Evolutionary conservation across 37 sponge, comb jelly and placozoan genomes (phyloP).

Genomic region (Amphimedon queenslandica): DNA sequence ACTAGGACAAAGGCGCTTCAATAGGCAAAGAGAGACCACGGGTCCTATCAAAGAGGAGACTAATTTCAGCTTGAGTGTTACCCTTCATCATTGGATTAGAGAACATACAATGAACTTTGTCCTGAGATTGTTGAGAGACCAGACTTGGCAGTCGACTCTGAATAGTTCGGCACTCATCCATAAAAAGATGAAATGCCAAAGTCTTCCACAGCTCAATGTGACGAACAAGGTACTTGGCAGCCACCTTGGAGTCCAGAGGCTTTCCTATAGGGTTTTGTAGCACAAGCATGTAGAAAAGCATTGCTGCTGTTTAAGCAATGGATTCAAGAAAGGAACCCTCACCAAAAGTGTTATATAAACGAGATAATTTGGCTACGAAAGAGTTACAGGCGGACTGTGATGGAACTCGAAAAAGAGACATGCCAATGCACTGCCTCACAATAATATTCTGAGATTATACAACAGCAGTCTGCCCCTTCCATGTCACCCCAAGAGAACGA

Average conservation of each 20-base stretch:
- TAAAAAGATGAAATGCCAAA: not conserved
- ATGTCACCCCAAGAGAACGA: constrained; percentile 15
- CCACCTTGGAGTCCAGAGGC: constrained; percentile 1
- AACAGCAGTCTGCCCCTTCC: not conserved
- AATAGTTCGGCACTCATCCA: constrained; percentile 14
- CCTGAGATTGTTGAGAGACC: not conserved
- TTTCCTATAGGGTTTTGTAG: constrained; percentile 11
- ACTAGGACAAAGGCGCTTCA: not conserved
- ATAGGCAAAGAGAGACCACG: constrained; percentile 2
- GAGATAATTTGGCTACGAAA: constrained; percentile 4
- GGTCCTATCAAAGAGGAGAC: constrained; percentile 1
- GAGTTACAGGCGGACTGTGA: not conserved
- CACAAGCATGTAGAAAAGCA: constrained; percentile 5
- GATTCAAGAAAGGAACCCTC: constrained; percentile 8
- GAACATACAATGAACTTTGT: not conserved
- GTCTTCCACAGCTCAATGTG: constrained; percentile 5
- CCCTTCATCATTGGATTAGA: constrained; percentile 7
- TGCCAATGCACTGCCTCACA: constrained; percentile 15
- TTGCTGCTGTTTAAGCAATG: constrained; percentile 14
- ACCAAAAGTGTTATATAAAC: constrained; percentile 11
- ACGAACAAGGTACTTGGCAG: not conserved
- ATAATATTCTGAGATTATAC: constrained; percentile 1
- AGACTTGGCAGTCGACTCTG: constrained; percentile 2
- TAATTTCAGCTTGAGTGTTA: constrained; percentile 2
- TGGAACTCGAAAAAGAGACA: not conserved